A percentile compares a stretch with the other conserved stretches of the same genome.
phyloP scores from a whole-genome alignment of 2,113 vertebrate genomes.

The Uropsilus gracilis region DNA sequence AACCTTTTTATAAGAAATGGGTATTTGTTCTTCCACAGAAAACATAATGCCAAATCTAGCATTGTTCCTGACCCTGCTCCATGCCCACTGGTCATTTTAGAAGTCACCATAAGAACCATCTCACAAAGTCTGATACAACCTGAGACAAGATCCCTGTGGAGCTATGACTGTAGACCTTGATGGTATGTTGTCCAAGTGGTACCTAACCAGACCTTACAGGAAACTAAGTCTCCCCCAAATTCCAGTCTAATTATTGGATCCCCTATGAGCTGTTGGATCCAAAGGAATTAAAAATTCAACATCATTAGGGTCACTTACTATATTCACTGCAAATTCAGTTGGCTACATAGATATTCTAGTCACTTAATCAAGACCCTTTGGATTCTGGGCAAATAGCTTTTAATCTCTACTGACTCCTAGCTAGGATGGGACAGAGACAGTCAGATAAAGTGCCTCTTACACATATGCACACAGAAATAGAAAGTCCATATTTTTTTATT shows the following conservation, averaged over 20 bases:
- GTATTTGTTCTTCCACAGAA: constrained; percentile 28
- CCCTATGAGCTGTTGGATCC: background rate
- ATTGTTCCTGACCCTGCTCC: background rate
- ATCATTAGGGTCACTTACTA: background rate
- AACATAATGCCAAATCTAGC: background rate
- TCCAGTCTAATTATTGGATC: background rate
- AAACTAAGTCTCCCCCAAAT: background rate
- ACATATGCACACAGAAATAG: background rate
- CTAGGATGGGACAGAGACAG: background rate
- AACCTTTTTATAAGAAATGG: constrained; percentile 30
- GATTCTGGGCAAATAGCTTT: background rate
- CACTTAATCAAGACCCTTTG: background rate
- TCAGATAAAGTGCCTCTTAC: background rate
- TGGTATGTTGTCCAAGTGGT: background rate
- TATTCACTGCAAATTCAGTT: background rate
- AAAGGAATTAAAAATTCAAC: background rate
- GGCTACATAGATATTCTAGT: background rate
- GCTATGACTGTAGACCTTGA: background rate
- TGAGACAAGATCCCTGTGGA: background rate
- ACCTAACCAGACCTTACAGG: background rate
- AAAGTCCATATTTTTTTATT: background rate
- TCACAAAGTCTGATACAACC: background rate
- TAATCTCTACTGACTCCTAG: background rate
- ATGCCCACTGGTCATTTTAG: background rate
- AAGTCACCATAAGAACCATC: background rate